Conservation (phyloP, 2,888 invertebrate genomes). For the Sarcophaga caerulescens region DNA sequence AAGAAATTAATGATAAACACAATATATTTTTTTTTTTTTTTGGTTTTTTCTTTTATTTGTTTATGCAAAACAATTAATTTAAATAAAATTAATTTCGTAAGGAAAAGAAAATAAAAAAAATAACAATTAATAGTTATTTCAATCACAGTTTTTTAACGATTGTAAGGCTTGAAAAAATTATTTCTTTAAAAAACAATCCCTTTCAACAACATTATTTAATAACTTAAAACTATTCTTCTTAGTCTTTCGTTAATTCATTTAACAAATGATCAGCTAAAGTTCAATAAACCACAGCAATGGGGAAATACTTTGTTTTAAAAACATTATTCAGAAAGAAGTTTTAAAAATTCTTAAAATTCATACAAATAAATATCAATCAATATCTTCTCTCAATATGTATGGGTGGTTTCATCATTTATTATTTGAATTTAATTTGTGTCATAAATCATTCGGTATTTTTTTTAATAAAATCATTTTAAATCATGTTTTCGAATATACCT, state of each 20-base stretch:
- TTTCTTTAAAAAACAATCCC: too few species aligned
- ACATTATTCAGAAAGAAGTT: too few species aligned
- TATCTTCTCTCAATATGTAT: not conserved
- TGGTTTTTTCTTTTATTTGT: not conserved
- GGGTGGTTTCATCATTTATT: not conserved
- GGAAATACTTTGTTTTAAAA: too few species aligned
- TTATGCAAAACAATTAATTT: conserved; percentile 8
- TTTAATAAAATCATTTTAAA: too few species aligned
- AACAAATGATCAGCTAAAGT: conserved; percentile 21
- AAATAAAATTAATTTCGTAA: not conserved
- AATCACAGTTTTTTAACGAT: too few species aligned
- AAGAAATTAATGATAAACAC: not conserved
- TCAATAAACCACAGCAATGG: conserved; percentile 34
- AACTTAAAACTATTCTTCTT: too few species aligned
- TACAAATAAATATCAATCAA: not conserved
- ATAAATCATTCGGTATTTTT: too few species aligned
- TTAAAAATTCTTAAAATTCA: too few species aligned
- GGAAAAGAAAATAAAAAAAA: not conserved
- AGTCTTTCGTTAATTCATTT: not conserved
- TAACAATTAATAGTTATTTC: not conserved
- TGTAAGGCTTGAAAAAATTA: too few species aligned
- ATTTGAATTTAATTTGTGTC: too few species aligned
- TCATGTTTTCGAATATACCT: too few species aligned
- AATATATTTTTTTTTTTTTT: too few species aligned
- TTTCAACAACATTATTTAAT: not conserved